A percentile compares a stretch with the other conserved stretches of the same genome.
Conservation (phyloP, 2,113 vertebrate species). For the Xenopus laevis region DNA sequence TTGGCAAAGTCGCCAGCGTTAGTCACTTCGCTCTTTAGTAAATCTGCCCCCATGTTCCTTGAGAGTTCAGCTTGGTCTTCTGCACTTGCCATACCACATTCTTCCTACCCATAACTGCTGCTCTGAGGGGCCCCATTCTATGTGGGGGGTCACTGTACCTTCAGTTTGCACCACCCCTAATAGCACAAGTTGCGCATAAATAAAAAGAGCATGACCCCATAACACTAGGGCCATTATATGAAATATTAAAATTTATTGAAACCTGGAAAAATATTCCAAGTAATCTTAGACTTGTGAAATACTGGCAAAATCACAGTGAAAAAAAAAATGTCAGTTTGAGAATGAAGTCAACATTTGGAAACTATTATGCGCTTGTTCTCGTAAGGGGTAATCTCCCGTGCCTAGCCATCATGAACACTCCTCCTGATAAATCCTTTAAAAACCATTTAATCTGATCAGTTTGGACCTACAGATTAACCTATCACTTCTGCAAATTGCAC, state of each 20-base stretch:
- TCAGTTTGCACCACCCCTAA: too few relatives aligned
- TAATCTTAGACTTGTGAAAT: slow-evolving; percentile 27
- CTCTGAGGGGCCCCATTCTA: too few relatives aligned
- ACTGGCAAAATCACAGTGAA: slow-evolving; percentile 36
- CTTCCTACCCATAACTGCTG: too few relatives aligned
- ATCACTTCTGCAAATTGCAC: slow-evolving; percentile 43
- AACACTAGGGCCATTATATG: too few relatives aligned
- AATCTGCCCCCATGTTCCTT: too few relatives aligned
- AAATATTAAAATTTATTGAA: slow-evolving; percentile 26
- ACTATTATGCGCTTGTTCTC: slow-evolving; percentile 34
- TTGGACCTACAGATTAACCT: slow-evolving; percentile 38
- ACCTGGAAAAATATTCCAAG: slow-evolving; percentile 34
- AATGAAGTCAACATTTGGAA: slow-evolving; percentile 42
- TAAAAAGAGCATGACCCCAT: too few relatives aligned
- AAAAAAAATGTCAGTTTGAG: slow-evolving; percentile 25
- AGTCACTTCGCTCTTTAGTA: too few relatives aligned
- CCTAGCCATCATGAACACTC: slow-evolving; percentile 28
- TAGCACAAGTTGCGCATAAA: too few relatives aligned
- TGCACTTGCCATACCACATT: too few relatives aligned
- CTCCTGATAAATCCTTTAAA: slow-evolving; percentile 25
- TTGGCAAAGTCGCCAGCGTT: too few relatives aligned
- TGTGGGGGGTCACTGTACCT: too few relatives aligned
- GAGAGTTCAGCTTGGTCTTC: too few relatives aligned
- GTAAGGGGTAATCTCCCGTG: slow-evolving; percentile 17
- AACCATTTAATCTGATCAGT: slow-evolving; percentile 43